Evolutionary conservation across 1,140 invertebrate species (phyloP).

Genomic region (Contarinia nasturtii): DNA sequence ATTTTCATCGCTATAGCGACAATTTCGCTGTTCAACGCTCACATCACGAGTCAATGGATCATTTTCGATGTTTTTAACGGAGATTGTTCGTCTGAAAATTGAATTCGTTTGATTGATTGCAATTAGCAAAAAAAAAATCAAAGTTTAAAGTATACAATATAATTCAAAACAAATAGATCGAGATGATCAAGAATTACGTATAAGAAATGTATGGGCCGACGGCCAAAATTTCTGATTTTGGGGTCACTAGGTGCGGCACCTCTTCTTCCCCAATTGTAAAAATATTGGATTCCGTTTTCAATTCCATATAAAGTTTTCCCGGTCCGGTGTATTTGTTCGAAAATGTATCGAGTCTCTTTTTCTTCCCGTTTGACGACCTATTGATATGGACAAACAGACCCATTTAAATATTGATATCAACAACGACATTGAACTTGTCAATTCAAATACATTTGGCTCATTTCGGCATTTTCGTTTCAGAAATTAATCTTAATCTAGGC

Average conservation of each 20-base stretch:
- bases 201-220: conserved; percentile 29
- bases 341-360: conserved; percentile 3
- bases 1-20: conserved; percentile 42
- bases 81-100: conserved; percentile 25
- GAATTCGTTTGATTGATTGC: too few species aligned
- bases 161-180: too few species aligned
- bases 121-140: neutral
- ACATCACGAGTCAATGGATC: conserved; percentile 32
- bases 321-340: conserved; percentile 32
- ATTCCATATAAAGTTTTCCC: conserved; percentile 31
- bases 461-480: neutral
- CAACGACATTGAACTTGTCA: too few species aligned
- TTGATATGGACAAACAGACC: neutral
- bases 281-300: conserved; percentile 32
- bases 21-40: conserved; percentile 30
- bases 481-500: neutral
- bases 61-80: conserved; percentile 37
- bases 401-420: too few species aligned
- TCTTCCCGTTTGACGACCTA: conserved; percentile 6
- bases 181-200: conserved; percentile 20
- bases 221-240: conserved; percentile 31
- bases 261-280: conserved; percentile 40
- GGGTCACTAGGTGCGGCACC: conserved; percentile 37
- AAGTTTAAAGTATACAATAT: neutral
- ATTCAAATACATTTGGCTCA: too few species aligned